Base-by-base conservation (phyloP, 2,888 invertebrate species). In the Strigamia maritima region DNA sequence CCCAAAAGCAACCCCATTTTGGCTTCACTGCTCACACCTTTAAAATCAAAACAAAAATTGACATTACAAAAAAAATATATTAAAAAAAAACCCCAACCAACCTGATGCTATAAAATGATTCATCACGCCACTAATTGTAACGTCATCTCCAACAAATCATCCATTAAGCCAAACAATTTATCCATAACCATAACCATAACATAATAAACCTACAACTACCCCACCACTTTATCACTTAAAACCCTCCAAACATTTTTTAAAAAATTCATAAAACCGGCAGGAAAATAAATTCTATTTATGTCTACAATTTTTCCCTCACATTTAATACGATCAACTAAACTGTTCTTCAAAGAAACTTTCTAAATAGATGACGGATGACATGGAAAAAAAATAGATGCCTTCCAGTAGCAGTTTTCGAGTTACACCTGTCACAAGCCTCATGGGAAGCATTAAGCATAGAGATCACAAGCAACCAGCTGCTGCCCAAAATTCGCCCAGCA, bases 391-490 rank as follows among this genome's bases (percentile, higher is more conserved):
- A 6, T 28, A 70, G 26, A 14, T 28, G 16, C 70, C 12, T 12
- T 26, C 24, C 3, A 24, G 16, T 2, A 26, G 26, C n/a, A n/a
- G 26, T n/a, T 12, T 70, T 24, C 24, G n/a, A 26, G n/a, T 26
- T 70, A 28, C 70, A 70, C 70, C 70, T 70, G 70, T 70, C 70
- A 70, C 28, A 28, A n/a, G 54, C 54, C 54, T 54, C 54, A 54
- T 54, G 70, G 70, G 70, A 28, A 70, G 70, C 2, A 70, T 70
- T 70, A 70, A 14, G 70, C 26, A 70, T 70, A 28, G 70, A 70
- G 28, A 70, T 70, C 70, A 14, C 70, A 70, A 28, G 28, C 28
- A 28, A 28, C 70, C 70, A 70, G 70, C 70, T 70, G 70, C 70
- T 70, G 70, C 70, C 24, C 70, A 70, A 24, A n/a, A 28, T 70